These are phyloP conservation scores for Heliothis virescens DNA, from an alignment of 1,140 invertebrate species.

Conservation along the genomic window DNA sequence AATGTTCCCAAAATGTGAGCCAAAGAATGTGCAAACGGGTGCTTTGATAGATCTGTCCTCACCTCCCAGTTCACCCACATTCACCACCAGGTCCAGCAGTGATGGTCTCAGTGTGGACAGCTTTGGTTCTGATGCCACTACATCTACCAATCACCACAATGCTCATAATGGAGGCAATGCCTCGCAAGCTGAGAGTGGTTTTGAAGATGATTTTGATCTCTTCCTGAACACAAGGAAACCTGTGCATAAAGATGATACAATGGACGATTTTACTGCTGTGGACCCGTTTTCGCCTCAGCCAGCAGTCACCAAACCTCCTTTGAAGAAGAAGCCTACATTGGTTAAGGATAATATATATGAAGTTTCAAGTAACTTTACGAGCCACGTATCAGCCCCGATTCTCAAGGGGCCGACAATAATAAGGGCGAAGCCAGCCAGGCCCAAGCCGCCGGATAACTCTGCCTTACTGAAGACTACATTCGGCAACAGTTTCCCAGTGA, in stretches of 20 bases:
- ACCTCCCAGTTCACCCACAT: slow-evolving; percentile 90
- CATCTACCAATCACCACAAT: slow-evolving; percentile 86
- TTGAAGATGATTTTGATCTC: slow-evolving; percentile 92
- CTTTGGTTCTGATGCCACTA: slow-evolving; percentile 90
- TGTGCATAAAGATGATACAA: slow-evolving; percentile 82
- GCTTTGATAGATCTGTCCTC: slow-evolving; percentile 88
- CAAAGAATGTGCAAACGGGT: slow-evolving; percentile 78
- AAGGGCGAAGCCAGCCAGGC: slow-evolving; percentile 91
- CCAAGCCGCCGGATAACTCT: slow-evolving; percentile 88
- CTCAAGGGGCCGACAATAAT: slow-evolving; percentile 90
- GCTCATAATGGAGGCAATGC: slow-evolving; percentile 88
- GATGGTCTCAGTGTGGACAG: slow-evolving; percentile 91
- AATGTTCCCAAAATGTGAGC: slow-evolving; percentile 82
- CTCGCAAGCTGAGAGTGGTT: slow-evolving; percentile 91
- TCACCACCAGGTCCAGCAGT: slow-evolving; percentile 90
- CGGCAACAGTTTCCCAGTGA: slow-evolving; percentile 68
- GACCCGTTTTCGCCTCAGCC: slow-evolving; percentile 84
- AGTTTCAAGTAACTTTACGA: slow-evolving; percentile 76
- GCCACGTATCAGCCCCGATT: slow-evolving; percentile 70
- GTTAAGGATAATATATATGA: slow-evolving; percentile 71
- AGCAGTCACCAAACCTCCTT: slow-evolving; percentile 64
- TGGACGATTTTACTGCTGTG: slow-evolving; percentile 79
- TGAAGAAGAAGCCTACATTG: slow-evolving; percentile 70
- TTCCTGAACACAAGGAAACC: slow-evolving; percentile 84
- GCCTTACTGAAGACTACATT: slow-evolving; percentile 76